Evolutionary conservation across 2,113 vertebrate genomes (phyloP).

Genomic region (Pogona vitticeps): DNA sequence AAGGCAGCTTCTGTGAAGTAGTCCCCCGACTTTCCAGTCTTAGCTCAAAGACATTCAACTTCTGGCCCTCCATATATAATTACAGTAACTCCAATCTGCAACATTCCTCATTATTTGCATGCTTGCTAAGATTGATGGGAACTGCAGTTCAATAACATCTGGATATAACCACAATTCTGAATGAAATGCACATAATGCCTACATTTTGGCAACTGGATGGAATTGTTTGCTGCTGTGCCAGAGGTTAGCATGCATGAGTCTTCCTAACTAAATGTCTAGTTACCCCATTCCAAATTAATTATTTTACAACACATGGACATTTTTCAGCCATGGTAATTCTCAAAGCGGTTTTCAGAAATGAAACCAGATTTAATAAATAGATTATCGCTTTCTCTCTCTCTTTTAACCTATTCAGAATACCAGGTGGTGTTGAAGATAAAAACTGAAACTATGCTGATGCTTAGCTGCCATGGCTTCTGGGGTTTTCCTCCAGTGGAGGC

Average conservation of each 20-base stretch:
- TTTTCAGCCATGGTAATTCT: no score
- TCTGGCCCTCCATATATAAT: neutral
- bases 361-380: no score
- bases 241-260: neutral
- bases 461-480: no score
- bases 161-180: neutral
- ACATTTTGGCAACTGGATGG: neutral
- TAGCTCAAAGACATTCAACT: neutral
- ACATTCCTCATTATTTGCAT: neutral
- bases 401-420: no score
- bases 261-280: neutral
- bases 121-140: neutral
- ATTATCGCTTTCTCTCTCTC: no score
- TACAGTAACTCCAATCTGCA: neutral
- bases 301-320: neutral
- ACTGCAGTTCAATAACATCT: neutral
- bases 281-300: neutral
- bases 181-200: neutral
- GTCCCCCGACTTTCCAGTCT: neutral
- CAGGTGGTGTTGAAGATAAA: no score
- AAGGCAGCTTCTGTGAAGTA: neutral
- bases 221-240: neutral
- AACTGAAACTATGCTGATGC: no score
- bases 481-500: no score
- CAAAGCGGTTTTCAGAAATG: no score